Evolutionary conservation across 2,888 invertebrate species (phyloP).

Genomic region (Parnassius mnemosyne): DNA sequence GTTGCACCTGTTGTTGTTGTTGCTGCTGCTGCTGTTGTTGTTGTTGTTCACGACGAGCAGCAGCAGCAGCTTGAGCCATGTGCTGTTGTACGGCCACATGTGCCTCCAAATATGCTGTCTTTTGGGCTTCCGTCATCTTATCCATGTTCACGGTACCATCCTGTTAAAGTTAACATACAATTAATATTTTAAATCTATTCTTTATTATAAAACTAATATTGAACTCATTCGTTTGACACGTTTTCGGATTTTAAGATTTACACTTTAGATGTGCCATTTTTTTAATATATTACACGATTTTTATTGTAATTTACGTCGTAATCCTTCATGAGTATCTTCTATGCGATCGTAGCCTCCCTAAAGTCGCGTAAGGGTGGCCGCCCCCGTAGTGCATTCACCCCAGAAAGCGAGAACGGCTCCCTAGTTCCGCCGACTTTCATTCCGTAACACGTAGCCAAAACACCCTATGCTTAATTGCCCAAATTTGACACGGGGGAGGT

Average conservation of each 20-base stretch:
- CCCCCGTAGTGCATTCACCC: conserved; percentile 78
- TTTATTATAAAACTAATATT: conserved; percentile 27
- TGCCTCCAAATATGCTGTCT: conserved; percentile 87
- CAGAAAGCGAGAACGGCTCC: conserved; percentile 72
- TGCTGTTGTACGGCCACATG: conserved; percentile 89
- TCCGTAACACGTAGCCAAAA: conserved; percentile 58
- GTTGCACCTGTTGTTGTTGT: conserved; percentile 65
- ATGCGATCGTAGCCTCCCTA: conserved; percentile 57
- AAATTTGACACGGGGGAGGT: conserved; percentile 62
- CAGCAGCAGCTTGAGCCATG: conserved; percentile 86
- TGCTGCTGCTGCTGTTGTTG: conserved; percentile 67
- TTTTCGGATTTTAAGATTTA: too few relatives aligned
- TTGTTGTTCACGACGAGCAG: conserved; percentile 73
- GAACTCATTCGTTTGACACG: conserved; percentile 5
- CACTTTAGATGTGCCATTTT: too few relatives aligned
- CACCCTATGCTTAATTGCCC: conserved; percentile 73
- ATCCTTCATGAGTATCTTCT: conserved; percentile 68
- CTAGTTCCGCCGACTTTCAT: conserved; percentile 58
- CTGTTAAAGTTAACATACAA: conserved; percentile 48
- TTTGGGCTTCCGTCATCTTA: conserved; percentile 88
- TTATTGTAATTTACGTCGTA: conserved; percentile 38
- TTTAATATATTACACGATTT: too few relatives aligned
- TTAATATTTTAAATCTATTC: conserved; percentile 30
- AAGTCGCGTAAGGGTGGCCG: conserved; percentile 59
- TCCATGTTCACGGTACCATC: conserved; percentile 86